Base-by-base conservation (phyloP, 1,140 invertebrate genomes). In the Proctacanthus coquilletti region DNA sequence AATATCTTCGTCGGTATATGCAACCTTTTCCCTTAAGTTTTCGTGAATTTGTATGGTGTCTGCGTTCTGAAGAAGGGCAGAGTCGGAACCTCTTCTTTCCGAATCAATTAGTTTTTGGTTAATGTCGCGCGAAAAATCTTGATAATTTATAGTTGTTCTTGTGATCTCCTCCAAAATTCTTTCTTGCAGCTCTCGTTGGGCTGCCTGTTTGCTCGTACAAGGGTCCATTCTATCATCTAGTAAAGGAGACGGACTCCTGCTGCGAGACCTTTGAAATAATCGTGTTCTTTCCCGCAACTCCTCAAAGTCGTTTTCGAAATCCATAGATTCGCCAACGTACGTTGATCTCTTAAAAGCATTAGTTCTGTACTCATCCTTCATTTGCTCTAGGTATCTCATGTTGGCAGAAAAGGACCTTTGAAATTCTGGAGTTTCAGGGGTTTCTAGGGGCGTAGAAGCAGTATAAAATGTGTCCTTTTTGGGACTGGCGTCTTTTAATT, bases 281-380 rank as follows among this genome's bases (percentile, higher is more conserved):
- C 51, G 49, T 0, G 48, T 52, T 8, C 48, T 44, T 36, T 51
- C 50, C 0, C 54, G 44, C 29, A 57, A 21, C 18, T 52, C 51
- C 17, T 57, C 52, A 36, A 45, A 42, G 6, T 55, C 38, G 6
- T 36, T 38, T 4, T 45, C 0, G 4, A 52, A 34, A 23, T 58
- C 55, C 4, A 52, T 17, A 2, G 52, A 58, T 13, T 56, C 52
- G 0, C 55, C 55, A 3, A 58, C 55, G 30, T 58, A 58, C 4
- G 51, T 56, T 18, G 55, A 58, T 1, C 55, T 48, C 41, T 55
- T 57, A 9, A 58, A 58, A 6, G 48, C 52, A 3, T 42, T 50
- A 3, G 48, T 40, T 5, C 46, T 10, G 0, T 52, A 36, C 25
- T 53, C 51, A 8, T 49, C 40, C 29, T 52, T 53, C 1, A 46